phyloP scores from a whole-genome alignment of 2,113 vertebrate genomes.

The Heterocephalus glaber region DNA sequence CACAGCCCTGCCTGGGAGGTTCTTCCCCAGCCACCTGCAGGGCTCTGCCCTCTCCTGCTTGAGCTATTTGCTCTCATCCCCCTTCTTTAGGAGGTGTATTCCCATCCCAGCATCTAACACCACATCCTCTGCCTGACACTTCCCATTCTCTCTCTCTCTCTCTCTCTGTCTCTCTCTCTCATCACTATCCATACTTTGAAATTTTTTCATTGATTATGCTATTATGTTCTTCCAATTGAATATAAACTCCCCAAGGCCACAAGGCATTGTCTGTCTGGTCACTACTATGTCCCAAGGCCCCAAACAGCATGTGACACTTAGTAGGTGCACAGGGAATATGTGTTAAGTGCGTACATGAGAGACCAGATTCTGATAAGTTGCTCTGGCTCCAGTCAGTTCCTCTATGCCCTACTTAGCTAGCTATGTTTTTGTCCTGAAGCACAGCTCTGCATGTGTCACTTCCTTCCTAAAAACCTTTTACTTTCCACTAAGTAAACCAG shows the following conservation, averaged over 20 bases:
- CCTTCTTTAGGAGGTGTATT: neutral
- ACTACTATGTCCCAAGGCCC: neutral
- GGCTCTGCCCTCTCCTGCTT: neutral
- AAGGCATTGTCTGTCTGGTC: neutral
- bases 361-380: too few relatives aligned
- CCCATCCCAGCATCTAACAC: fast-evolving
- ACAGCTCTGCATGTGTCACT: neutral
- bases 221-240: neutral
- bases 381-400: neutral
- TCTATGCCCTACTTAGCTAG: neutral
- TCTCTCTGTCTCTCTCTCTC: neutral
- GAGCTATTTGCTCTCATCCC: neutral
- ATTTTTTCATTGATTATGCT: neutral
- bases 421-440: neutral
- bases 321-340: neutral
- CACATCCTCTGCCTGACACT: too few relatives aligned
- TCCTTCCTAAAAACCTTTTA: neutral
- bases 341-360: neutral
- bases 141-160: neutral
- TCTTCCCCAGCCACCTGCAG: neutral
- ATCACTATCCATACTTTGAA: neutral
- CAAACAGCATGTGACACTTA: neutral
- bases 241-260: neutral
- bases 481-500: neutral
- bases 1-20: neutral